Evolutionary conservation across 2,113 vertebrate genomes (phyloP).

Genomic region (Hystrix cristata): DNA sequence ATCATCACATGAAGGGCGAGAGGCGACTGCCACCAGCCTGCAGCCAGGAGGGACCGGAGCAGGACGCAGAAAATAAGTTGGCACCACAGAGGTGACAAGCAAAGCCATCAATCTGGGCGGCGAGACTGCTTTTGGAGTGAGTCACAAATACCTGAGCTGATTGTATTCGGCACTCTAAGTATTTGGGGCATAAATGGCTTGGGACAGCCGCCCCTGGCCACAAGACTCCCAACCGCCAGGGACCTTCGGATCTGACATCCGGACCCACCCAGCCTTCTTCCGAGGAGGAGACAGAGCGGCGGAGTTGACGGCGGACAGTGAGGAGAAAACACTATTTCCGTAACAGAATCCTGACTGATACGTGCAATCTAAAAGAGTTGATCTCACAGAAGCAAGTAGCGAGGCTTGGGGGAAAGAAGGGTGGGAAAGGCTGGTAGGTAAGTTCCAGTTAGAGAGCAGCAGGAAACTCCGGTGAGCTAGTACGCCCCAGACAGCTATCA

Average conservation of each 20-base stretch:
- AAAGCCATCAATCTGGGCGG: neutral
- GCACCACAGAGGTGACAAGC: neutral
- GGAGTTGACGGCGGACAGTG: no score
- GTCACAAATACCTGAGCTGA: neutral
- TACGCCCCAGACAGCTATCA: neutral
- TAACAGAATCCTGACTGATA: neutral
- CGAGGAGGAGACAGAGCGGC: neutral
- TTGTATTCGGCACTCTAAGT: neutral
- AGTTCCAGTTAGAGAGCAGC: neutral
- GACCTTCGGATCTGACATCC: neutral
- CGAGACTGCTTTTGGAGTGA: neutral
- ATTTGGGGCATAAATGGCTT: neutral
- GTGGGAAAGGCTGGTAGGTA: no score
- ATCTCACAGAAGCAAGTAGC: neutral
- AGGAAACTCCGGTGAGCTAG: neutral
- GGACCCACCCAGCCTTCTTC: neutral
- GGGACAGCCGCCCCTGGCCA: neutral
- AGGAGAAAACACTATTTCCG: neutral
- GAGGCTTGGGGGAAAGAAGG: neutral
- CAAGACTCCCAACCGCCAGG: neutral
- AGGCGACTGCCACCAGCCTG: neutral
- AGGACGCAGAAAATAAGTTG: neutral
- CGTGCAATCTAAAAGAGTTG: neutral
- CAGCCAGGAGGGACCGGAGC: neutral
- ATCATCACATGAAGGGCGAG: accelerated